Evolutionary conservation across 2,113 vertebrate species (phyloP), one percentile per base, ranked within the genome.

Genomic region (Neolamprologus modestus): DNA sequence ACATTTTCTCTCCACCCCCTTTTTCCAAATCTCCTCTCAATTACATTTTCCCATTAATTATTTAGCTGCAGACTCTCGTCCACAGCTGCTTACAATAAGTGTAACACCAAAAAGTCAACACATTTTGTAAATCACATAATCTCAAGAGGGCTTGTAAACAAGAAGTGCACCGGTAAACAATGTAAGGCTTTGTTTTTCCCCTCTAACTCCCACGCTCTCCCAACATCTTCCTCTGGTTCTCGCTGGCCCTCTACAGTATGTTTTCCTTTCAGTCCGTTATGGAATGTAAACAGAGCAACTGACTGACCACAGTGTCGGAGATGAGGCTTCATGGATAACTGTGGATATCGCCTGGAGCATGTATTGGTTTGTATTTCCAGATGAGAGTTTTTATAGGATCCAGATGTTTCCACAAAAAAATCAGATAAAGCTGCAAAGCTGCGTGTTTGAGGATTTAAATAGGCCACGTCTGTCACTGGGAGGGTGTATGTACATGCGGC

Each of bases 1-100:
- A n/a, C 14, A 21, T 59, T 53, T 54, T 53, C 61, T 82, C 45
- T 21, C 35, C 19, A 3, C 42, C 54, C 54, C 7, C 33, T 28
- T 54, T 85, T 52, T 76, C 71, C 83, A 71, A 45, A 82, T 71
- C 35, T 33, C 63, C 28, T 82, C 17, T 84, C 52, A 71, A 33
- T 91, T 84, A 63, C 61, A 81, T 11, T 84, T 28, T 73, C 19
- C 57, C 33, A 84, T 87, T 82, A 90, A 90, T 88, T 86, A 84
- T 86, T 61, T 4, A 57, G 54, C 86, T 35, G 8, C 57, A 85
- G 52, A 83, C 76, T 81, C 37, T 54, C 12, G 81, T 68, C 73
- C 90, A 89, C 94, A 94, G 85, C 92, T 92, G 92, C 80, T 92
- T 68, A 86, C 84, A 92, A 91, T 90, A 91, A 94, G 61, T 16